phyloP scores from a whole-genome alignment of 2,888 invertebrate genomes.

The Lypha dubia region DNA sequence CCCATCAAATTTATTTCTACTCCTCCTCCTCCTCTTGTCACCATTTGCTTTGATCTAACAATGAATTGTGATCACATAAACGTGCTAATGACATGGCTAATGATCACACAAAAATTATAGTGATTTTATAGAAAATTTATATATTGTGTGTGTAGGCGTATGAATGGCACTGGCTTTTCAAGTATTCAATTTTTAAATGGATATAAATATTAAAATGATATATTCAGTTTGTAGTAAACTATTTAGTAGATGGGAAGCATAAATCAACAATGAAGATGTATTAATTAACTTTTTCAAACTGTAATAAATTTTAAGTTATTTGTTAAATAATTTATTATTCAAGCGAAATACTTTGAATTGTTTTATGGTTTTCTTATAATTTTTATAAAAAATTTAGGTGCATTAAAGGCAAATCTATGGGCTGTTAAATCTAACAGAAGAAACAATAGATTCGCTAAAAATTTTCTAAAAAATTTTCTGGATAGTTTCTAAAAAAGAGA shows the following conservation, averaged over 20 bases:
- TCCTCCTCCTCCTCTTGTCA: slow-evolving; percentile 12
- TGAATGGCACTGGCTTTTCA: slow-evolving; percentile 33
- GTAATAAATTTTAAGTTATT: slow-evolving; percentile 1
- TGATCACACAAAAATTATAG: slow-evolving; percentile 71
- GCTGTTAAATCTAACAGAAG: too few relatives aligned
- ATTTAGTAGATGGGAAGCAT: slow-evolving; percentile 35
- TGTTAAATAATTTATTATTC: neutral
- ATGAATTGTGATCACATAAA: slow-evolving; percentile 57
- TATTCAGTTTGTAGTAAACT: slow-evolving; percentile 43
- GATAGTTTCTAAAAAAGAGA: too few relatives aligned
- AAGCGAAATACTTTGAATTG: neutral
- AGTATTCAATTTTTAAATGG: slow-evolving; percentile 19
- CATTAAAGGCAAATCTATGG: too few relatives aligned
- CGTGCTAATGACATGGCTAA: slow-evolving; percentile 55
- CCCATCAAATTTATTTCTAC: slow-evolving; percentile 36
- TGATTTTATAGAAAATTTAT: slow-evolving; percentile 67
- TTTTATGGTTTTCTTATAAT: neutral
- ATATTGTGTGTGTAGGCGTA: slow-evolving; percentile 54
- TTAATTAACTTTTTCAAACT: slow-evolving; percentile 28
- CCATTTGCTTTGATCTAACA: slow-evolving; percentile 58
- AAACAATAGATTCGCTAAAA: too few relatives aligned
- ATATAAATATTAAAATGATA: slow-evolving; percentile 55
- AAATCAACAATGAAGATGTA: slow-evolving; percentile 23
- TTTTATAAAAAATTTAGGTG: too few relatives aligned
- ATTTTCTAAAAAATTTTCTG: too few relatives aligned